Evolutionary conservation across 2,113 vertebrate genomes (phyloP).

Genomic region (Paradoxurus hermaphroditus): DNA sequence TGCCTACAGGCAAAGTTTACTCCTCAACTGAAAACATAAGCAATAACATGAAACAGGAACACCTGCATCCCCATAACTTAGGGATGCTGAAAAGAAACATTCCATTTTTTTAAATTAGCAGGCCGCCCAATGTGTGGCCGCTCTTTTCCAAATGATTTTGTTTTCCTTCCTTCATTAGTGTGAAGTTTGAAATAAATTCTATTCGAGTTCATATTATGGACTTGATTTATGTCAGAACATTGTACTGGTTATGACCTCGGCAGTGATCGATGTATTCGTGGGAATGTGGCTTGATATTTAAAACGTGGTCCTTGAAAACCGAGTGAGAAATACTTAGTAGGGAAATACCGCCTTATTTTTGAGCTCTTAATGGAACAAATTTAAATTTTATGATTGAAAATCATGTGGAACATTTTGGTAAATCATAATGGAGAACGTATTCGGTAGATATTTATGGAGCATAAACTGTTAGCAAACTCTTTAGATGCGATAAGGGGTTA

Average conservation of each 20-base stretch:
- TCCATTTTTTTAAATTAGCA: conserved; percentile 21
- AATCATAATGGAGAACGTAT: conserved; percentile 11
- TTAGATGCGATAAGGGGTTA: not conserved
- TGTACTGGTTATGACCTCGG: conserved; percentile 8
- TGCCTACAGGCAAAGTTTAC: conserved; percentile 27
- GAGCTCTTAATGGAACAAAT: not conserved
- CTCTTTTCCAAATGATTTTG: conserved; percentile 42
- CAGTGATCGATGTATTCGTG: not conserved
- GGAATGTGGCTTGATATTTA: not conserved
- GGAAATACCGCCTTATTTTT: conserved; percentile 22
- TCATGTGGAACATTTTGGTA: not conserved
- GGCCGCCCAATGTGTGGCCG: conserved; percentile 24
- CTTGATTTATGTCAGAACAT: conserved; percentile 58
- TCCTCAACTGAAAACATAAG: conserved; percentile 32
- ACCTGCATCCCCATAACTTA: not conserved
- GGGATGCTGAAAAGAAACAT: conserved; percentile 35
- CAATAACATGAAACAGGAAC: conserved; percentile 21
- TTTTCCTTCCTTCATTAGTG: conserved; percentile 44
- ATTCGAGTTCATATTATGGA: conserved; percentile 39
- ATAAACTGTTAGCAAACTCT: not conserved
- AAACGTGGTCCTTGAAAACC: conserved; percentile 27
- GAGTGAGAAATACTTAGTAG: not conserved
- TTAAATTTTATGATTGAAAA: conserved; percentile 43
- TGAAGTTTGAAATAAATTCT: conserved; percentile 46
- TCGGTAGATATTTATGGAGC: conserved; percentile 18